Evolutionary conservation across 92 coral and sea anemone genomes (phyloP).

Genomic region (Plumapathes pennacea): DNA sequence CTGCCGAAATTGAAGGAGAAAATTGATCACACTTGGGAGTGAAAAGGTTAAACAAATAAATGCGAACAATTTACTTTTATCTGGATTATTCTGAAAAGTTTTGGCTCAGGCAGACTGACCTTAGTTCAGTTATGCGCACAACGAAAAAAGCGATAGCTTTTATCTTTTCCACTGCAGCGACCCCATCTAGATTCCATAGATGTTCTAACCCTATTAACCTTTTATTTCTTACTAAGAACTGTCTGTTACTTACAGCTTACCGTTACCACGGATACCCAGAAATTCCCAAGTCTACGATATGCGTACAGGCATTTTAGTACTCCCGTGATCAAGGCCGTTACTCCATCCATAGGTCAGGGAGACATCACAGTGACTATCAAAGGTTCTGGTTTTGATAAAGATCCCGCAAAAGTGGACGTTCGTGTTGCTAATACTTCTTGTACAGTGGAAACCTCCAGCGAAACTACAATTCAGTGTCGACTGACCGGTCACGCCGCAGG

Average conservation of each 20-base stretch:
- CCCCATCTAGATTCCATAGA: no score
- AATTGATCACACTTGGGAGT: no score
- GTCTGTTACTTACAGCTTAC: conserved; percentile 39
- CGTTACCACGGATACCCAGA: conserved; percentile 35
- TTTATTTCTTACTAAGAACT: no score
- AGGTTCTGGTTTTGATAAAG: conserved; percentile 69
- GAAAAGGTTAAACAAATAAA: no score
- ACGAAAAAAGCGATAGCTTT: no score
- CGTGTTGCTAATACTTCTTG: conserved; percentile 64
- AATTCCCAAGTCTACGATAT: conserved; percentile 64
- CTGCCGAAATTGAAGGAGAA: no score
- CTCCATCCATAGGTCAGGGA: conserved; percentile 62
- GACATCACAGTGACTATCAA: conserved; percentile 55
- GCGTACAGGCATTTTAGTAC: conserved; percentile 62
- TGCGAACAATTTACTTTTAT: no score
- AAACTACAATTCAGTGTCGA: conserved; percentile 38
- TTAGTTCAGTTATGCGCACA: no score
- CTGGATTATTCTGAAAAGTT: no score
- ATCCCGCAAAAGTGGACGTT: conserved; percentile 39
- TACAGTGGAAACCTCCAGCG: conserved; percentile 29
- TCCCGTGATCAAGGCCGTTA: conserved; percentile 56
- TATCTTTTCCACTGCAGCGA: no score
- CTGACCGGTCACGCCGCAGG: conserved; percentile 60
- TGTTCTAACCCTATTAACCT: no score
- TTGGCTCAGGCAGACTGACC: no score